Evolutionary conservation across 2,888 invertebrate species (phyloP), one percentile per base, ranked within the genome.

Genomic region (Piscicola geometra): DNA sequence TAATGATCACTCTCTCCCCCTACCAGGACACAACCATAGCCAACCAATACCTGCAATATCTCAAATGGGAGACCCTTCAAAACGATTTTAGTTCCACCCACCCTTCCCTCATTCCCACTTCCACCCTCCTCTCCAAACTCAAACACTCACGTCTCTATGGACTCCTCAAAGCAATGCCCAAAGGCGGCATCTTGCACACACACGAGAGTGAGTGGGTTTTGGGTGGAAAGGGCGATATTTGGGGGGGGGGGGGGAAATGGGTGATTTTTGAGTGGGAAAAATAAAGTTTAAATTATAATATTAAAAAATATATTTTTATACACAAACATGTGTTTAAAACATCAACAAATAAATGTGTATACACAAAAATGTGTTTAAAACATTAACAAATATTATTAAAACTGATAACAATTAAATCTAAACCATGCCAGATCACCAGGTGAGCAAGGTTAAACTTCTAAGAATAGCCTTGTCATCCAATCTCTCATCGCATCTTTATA

Each of bases 151-250:
- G 78, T 1, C 69, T 79, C 18, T 79, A 77, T 69, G 60, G 69
- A 41, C 75, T 77, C 12, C 70, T 79, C 25, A 60, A 70, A 41
- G 36, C 47, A 32, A 47, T 79, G 50, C 79, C 79, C 33, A 79
- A 79, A 66, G 79, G 79, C 0, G 79, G 77, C 18, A 76, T 69
- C 35, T 75, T 79, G 74, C 79, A 79, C 56, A 76, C 76, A 18
- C 79, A 79, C 66, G 79, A 79, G 72, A 79, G 79, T 79, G 32
- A 25, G 33, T 33, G 25, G 9, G 9, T 25, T 56, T 15, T n/a
- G n/a, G n/a, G n/a, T n/a, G n/a, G n/a, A n/a, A n/a, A n/a, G n/a
- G n/a, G n/a, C n/a, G n/a, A n/a, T n/a, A n/a, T n/a, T n/a, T n/a
- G n/a, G n/a, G n/a, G n/a, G n/a, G n/a, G n/a, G n/a, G n/a, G n/a